Conservation (phyloP, 2,113 vertebrate genomes). For the Hemichromis elongatus region DNA sequence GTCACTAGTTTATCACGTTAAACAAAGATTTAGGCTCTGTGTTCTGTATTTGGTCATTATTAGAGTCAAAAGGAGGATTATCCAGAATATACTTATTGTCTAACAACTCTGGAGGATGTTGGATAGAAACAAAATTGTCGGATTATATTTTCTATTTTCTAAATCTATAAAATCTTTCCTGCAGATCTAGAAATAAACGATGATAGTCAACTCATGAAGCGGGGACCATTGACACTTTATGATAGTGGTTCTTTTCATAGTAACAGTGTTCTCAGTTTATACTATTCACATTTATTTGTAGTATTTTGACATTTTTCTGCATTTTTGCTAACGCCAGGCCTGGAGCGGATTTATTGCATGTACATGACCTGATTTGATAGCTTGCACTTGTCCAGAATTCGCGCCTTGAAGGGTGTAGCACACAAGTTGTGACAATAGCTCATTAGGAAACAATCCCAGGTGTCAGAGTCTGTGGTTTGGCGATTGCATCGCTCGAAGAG, state of each 20-base stretch:
- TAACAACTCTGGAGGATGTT: not conserved
- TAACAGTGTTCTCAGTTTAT: not conserved
- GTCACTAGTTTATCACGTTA: not conserved
- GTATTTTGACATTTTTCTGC: not conserved
- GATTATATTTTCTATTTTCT: not conserved
- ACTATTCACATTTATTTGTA: not conserved
- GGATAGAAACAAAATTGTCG: not conserved
- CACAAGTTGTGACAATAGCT: not conserved
- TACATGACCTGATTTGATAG: not conserved
- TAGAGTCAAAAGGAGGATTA: not conserved
- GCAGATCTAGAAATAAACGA: not conserved
- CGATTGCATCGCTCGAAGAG: not conserved
- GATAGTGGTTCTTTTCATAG: not conserved
- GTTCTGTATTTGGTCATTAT: not conserved
- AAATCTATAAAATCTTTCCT: not conserved
- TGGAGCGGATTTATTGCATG: not conserved
- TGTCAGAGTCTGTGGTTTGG: conserved; percentile 13
- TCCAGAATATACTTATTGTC: not conserved
- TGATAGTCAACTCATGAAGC: not conserved
- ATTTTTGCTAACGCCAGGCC: not conserved
- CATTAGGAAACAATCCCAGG: conserved; percentile 15
- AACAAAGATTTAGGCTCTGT: not conserved
- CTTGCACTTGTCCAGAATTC: not conserved
- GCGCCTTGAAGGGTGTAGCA: not conserved
- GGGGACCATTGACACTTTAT: not conserved